Evolutionary conservation across 2,888 invertebrate species (phyloP).

Genomic region (Mesochorus sp.): DNA sequence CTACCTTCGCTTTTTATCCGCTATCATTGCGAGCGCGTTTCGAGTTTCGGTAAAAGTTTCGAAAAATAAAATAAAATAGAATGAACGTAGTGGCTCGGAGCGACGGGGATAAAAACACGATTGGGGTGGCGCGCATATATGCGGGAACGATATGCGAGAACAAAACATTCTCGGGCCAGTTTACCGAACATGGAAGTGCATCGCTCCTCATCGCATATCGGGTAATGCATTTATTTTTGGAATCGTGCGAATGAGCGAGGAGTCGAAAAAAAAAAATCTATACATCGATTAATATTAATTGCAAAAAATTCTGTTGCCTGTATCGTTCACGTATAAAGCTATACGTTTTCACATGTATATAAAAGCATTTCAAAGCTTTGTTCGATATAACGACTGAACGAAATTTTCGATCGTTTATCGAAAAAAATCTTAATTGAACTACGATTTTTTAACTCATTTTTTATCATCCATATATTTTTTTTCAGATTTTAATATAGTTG

Average conservation of each 20-base stretch:
- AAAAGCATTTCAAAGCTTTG: no score
- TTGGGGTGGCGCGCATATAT: neutral
- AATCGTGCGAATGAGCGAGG: neutral
- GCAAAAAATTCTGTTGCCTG: neutral
- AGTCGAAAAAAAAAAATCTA: neutral
- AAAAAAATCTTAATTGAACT: no score
- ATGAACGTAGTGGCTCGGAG: no score
- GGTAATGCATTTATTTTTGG: neutral
- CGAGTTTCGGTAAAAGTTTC: neutral
- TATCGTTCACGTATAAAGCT: no score
- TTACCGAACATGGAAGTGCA: neutral
- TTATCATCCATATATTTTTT: no score
- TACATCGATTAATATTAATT: no score
- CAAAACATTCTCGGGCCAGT: neutral
- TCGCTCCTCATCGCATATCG: neutral
- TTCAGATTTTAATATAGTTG: no score
- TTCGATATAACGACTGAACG: no score
- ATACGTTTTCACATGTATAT: no score
- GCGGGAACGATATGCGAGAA: neutral
- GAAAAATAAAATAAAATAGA: neutral
- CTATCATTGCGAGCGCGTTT: neutral
- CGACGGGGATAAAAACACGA: neutral
- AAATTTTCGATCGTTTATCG: no score
- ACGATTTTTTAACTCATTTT: no score
- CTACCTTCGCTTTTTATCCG: neutral